Conservation (phyloP, 2,113 vertebrate species). For the Myanophis thanlyinensis region DNA sequence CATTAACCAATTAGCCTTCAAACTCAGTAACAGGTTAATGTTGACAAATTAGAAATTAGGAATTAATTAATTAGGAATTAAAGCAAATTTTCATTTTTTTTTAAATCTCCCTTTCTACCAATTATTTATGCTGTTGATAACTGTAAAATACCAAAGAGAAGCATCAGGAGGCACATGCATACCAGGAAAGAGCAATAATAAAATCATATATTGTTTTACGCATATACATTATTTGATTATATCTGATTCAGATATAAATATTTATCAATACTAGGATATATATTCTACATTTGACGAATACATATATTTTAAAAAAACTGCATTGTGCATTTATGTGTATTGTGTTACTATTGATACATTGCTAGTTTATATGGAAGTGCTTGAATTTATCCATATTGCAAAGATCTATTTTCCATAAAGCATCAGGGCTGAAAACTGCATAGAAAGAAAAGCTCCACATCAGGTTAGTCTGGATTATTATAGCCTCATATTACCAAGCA, state of each 20-base stretch:
- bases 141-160: not conserved
- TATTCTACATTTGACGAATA: not conserved
- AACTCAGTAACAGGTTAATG: not conserved
- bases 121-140: not conserved
- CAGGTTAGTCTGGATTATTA: not conserved
- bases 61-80: too few species aligned
- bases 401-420: not conserved
- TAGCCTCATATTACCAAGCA: not conserved
- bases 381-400: not conserved
- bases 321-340: not conserved
- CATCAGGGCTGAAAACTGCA: not conserved
- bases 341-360: not conserved
- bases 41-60: slow-evolving; percentile 8
- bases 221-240: not conserved
- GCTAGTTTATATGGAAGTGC: not conserved
- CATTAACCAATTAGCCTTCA: slow-evolving; percentile 6
- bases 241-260: not conserved
- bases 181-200: not conserved
- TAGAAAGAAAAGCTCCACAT: not conserved
- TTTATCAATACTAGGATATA: not conserved
- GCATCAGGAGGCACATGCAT: not conserved
- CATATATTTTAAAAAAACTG: not conserved
- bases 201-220: not conserved
- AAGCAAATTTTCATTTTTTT: slow-evolving; percentile 24
- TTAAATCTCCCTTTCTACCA: not conserved